A percentile compares a stretch with the other conserved stretches of the same genome.
These are phyloP conservation scores for Eubucco bourcierii DNA, from an alignment of 2,113 vertebrate genomes.

Conservation along the genomic window DNA sequence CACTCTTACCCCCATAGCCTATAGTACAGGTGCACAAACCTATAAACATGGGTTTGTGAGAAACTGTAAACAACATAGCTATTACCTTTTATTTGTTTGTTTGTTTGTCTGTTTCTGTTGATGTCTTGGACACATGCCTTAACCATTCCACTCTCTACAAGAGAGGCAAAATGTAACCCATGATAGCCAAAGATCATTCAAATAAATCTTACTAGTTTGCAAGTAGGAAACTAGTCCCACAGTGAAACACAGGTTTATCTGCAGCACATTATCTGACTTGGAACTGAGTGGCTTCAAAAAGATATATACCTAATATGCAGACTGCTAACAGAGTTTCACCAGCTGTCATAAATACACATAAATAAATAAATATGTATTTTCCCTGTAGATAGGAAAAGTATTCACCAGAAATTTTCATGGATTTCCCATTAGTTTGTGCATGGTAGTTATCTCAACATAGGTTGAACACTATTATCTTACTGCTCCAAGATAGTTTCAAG, in stretches of 20 bases:
- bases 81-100: background rate
- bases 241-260: background rate
- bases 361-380: constrained; percentile 16
- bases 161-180: background rate
- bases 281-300: background rate
- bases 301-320: background rate
- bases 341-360: background rate
- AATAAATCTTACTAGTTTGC: background rate
- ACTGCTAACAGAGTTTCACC: constrained; percentile 8
- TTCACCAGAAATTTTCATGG: background rate
- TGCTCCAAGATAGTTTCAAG: constrained; percentile 32
- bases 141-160: background rate
- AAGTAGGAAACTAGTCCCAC: background rate
- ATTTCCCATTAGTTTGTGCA: background rate
- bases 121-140: background rate
- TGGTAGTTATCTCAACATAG: background rate
- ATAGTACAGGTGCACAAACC: too few relatives aligned
- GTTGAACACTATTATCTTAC: background rate
- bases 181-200: background rate
- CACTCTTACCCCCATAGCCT: background rate
- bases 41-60: too few relatives aligned
- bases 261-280: background rate
- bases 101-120: background rate
- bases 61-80: too few relatives aligned
- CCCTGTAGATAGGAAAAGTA: background rate